phyloP scores from a whole-genome alignment of 30 jellyfish, hydroid and myxozoan genomes.

The Nemopilema nomurai region DNA sequence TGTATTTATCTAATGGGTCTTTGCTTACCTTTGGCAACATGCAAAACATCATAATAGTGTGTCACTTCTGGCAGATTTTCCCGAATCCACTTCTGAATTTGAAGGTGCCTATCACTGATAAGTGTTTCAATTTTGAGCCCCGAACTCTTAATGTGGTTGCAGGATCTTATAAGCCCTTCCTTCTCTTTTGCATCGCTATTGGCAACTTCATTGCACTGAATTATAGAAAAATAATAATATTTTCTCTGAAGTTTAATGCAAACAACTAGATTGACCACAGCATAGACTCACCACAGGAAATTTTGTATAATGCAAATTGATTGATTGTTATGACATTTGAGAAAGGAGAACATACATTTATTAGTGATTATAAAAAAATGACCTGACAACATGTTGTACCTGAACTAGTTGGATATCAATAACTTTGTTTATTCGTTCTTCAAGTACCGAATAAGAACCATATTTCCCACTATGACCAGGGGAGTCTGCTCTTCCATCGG shows the following conservation, averaged over 20 bases:
- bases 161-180: constrained; percentile 1
- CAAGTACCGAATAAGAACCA: constrained; percentile 20
- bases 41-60: constrained; percentile 11
- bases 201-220: constrained; percentile 16
- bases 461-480: constrained; percentile 17
- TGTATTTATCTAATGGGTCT: not conserved
- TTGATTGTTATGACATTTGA: not conserved
- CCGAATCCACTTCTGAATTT: constrained; percentile 16
- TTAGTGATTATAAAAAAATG: not conserved
- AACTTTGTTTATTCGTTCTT: constrained; percentile 17
- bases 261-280: not conserved
- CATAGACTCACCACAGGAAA: not conserved
- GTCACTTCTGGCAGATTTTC: constrained; percentile 14
- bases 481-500: constrained; percentile 30
- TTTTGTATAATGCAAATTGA: not conserved
- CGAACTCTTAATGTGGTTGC: constrained; percentile 2
- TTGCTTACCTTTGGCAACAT: constrained; percentile 10
- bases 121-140: not conserved
- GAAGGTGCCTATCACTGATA: constrained; percentile 8
- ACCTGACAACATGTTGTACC: constrained; percentile 1
- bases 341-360: constrained; percentile 1
- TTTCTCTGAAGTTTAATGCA: not conserved
- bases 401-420: constrained; percentile 15
- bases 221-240: not conserved
- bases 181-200: constrained; percentile 17